Conservation (phyloP, 2,888 invertebrate species). For the Coecobrya sp. region DNA sequence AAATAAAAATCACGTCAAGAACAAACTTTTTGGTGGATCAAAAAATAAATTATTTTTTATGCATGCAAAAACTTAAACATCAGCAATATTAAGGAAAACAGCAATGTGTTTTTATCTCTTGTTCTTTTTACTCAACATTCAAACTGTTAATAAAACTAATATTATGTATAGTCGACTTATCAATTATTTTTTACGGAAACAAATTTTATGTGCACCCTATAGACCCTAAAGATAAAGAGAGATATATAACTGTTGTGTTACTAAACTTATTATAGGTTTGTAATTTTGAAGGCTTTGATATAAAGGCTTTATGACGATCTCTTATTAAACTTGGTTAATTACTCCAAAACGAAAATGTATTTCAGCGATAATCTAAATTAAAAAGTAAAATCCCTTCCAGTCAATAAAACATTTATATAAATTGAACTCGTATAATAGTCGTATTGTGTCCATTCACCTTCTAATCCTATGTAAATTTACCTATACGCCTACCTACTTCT, state of each 20-base stretch:
- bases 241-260: background rate
- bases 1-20: background rate
- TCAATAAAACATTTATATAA: constrained; percentile 44
- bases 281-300: constrained; percentile 66
- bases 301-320: constrained; percentile 76
- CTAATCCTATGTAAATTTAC: background rate
- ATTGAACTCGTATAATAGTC: background rate
- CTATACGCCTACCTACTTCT: too few relatives aligned
- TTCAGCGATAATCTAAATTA: constrained; percentile 20
- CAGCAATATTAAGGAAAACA: constrained; percentile 1
- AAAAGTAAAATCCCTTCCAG: constrained; percentile 15
- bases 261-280: constrained; percentile 27
- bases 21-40: background rate
- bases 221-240: too few relatives aligned
- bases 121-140: constrained; percentile 12
- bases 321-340: constrained; percentile 51
- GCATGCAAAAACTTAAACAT: constrained; percentile 7
- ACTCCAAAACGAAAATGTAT: constrained; percentile 24
- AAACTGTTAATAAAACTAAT: constrained; percentile 36
- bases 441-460: background rate
- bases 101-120: constrained; percentile 20
- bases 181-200: constrained; percentile 20
- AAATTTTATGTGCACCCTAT: background rate
- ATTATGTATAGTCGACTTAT: constrained; percentile 1
- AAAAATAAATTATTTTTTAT: constrained; percentile 8